phyloP scores from a whole-genome alignment of 2,797 vertebrate genomes.

The Gallinago solitaria region DNA sequence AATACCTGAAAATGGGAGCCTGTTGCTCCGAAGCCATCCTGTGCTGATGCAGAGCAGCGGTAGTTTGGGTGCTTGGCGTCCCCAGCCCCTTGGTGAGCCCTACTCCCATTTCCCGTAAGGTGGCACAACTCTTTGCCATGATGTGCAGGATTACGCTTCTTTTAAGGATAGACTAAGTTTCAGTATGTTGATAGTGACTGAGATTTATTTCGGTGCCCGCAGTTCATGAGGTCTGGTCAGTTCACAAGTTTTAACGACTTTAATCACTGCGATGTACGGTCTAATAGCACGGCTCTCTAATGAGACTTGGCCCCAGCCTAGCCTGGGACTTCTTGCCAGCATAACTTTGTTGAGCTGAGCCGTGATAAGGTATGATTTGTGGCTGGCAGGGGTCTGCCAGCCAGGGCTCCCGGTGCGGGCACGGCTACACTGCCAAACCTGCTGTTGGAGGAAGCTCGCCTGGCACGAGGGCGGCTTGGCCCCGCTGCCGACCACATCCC shows the following conservation, averaged over 20 bases:
- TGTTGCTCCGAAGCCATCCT: neutral
- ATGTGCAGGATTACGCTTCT: neutral
- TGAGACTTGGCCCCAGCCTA: neutral
- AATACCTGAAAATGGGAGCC: neutral
- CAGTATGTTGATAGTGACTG: neutral
- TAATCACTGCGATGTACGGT: neutral
- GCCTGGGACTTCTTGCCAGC: neutral
- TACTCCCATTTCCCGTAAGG: neutral
- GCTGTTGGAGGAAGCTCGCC: neutral
- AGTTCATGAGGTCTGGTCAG: neutral
- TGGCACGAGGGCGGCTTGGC: neutral
- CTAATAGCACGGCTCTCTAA: neutral
- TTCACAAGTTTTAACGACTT: neutral
- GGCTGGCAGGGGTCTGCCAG: neutral
- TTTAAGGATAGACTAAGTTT: neutral
- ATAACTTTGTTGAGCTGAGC: neutral
- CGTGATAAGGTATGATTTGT: neutral
- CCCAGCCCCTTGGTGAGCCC: neutral
- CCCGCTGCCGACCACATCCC: fast-evolving
- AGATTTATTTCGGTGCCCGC: neutral
- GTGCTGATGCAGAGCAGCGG: neutral
- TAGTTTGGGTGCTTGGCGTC: neutral
- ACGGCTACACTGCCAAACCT: neutral
- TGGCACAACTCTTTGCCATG: neutral
- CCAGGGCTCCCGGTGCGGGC: neutral